Percentiles rank a stretch among this genome's conserved stretches.
These are phyloP conservation scores for Eueides isabella DNA, from an alignment of 1,140 invertebrate species.

Conservation along the genomic window DNA sequence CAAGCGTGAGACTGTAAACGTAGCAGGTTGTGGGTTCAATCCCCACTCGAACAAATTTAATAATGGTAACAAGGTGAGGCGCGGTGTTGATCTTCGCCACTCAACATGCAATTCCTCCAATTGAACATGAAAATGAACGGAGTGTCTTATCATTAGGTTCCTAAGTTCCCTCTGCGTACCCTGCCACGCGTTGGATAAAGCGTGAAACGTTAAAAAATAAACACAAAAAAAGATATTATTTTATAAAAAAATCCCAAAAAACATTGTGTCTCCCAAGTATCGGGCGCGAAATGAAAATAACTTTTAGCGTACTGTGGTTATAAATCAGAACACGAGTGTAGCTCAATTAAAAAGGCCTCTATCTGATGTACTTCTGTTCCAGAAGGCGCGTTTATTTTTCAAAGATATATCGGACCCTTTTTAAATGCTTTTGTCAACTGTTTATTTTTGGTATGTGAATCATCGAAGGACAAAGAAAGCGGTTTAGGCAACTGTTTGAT, in stretches of 20 bases:
- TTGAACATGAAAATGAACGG: no score
- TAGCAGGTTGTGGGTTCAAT: no score
- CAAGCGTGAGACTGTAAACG: no score
- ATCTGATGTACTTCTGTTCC: conserved; percentile 73
- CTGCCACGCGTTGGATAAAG: no score
- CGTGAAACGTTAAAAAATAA: not conserved
- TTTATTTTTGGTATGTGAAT: conserved; percentile 51
- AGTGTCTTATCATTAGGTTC: no score
- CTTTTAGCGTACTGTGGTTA: conserved; percentile 70
- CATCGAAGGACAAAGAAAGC: conserved; percentile 19
- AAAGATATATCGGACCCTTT: conserved; percentile 41
- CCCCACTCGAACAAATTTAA: no score
- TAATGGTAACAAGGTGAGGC: no score
- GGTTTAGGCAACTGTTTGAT: not conserved
- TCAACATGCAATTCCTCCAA: no score
- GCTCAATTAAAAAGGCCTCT: conserved; percentile 76
- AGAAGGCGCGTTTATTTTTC: conserved; percentile 52
- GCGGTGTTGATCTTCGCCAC: no score
- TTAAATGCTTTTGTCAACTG: conserved; percentile 62
- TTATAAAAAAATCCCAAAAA: not conserved
- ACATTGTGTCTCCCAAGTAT: conserved; percentile 22
- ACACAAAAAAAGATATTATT: no score
- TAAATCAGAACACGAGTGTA: conserved; percentile 76
- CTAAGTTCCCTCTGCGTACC: no score
- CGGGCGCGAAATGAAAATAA: conserved; percentile 71